Base-by-base conservation (phyloP, 2,797 vertebrate species). In the Pangasius sanitwongsei region DNA sequence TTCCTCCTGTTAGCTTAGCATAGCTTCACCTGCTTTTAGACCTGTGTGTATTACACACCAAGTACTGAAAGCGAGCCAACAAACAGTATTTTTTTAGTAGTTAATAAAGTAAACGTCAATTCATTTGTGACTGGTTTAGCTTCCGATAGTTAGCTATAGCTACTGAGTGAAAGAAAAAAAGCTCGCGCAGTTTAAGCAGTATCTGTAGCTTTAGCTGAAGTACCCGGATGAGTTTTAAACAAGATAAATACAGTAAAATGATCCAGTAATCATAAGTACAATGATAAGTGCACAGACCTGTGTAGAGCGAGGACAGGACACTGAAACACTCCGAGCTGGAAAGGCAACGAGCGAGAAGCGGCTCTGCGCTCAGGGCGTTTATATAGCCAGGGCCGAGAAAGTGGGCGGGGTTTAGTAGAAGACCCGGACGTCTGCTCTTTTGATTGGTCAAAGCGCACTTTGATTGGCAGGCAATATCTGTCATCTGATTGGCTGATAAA, bases 361-460 rank as follows among this genome's bases (percentile, higher is more conserved):
- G 6, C 28, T 0, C 0, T 0, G 0, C 6, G 28, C n/a, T 59
- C 65, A 7, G 16, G 41, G 28, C 3, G 57, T 25, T 88, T 83
- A 88, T 74, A 82, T 83, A 88, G 67, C 0, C 2, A 75, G 67
- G 25, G 25, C 25, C 28, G 67, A n/a, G 16, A 25, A 67, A 59
- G 50, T 41, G 16, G 87, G 87, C 69, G 87, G 80, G 80, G 44
- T 8, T 74, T 57, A 61, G 16, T 8, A 2, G 48, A 41, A 11
- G 25, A 37, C 1, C 7, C 0, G 61, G 48, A 28, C 84, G 31
- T 74, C 28, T 25, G 48, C 9, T 15, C 41, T 72, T 0, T 37
- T 86, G 13, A 86, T 59, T 86, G 50, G 84, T 74, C 23, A 41
- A 59, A 0, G 31, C 13, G 3, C 6, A 44, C 13, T 86, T 67